phyloP scores from a whole-genome alignment of 2,888 invertebrate species.

The Sussaba pulchella region DNA sequence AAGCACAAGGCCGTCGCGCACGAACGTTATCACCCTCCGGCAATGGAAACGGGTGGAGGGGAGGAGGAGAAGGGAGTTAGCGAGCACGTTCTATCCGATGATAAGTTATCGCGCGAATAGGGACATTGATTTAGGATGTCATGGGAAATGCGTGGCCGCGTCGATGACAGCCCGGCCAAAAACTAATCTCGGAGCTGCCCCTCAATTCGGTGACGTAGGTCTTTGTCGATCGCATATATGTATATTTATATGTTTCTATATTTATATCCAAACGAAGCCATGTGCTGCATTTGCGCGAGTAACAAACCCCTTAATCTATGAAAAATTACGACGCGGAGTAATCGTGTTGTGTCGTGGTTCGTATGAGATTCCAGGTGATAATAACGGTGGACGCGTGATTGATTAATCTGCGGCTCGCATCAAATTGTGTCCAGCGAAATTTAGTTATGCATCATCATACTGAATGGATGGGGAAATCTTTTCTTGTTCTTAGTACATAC shows the following conservation, averaged over 20 bases:
- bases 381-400: conserved; percentile 43
- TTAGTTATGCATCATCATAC: too few relatives aligned
- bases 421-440: too few relatives aligned
- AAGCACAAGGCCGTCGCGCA: conserved; percentile 60
- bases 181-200: conserved; percentile 47
- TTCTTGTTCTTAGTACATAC: too few relatives aligned
- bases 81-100: conserved; percentile 45
- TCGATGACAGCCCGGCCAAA: conserved; percentile 56
- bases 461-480: too few relatives aligned
- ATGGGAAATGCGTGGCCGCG: conserved; percentile 1
- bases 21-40: conserved; percentile 26
- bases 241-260: too few relatives aligned
- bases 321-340: conserved; percentile 28
- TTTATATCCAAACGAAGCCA: background rate
- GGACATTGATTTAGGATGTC: conserved; percentile 70
- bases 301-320: background rate
- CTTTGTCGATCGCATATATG: too few relatives aligned
- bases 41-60: too few relatives aligned
- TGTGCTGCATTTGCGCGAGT: background rate
- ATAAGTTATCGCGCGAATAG: conserved; percentile 70
- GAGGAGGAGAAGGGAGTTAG: background rate
- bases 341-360: conserved; percentile 21
- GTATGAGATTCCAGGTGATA: conserved; percentile 58
- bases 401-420: too few relatives aligned
- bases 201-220: too few relatives aligned